Percentiles rank a stretch among this genome's conserved stretches.
phyloP scores from a whole-genome alignment of 2,888 invertebrate species.

The Drosophila planitibia region DNA sequence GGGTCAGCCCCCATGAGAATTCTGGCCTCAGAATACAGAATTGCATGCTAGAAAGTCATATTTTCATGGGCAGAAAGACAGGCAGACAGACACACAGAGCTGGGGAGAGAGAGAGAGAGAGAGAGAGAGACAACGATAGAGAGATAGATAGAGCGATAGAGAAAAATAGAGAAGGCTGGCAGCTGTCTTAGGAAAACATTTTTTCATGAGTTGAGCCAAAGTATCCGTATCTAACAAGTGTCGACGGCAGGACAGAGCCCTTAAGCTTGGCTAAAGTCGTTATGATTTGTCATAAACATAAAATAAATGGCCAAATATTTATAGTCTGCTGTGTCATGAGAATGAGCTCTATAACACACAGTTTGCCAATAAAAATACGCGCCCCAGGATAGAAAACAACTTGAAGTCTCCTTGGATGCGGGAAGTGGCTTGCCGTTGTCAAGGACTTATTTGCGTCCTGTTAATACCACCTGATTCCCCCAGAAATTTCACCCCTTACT shows the following conservation, averaged over 20 bases:
- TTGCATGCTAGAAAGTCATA: conserved; percentile 71
- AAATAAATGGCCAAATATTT: conserved; percentile 81
- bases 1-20: conserved; percentile 4
- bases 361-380: conserved; percentile 53
- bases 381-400: conserved; percentile 47
- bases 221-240: conserved; percentile 75
- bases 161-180: conserved; percentile 9
- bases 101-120: neutral
- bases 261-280: conserved; percentile 76
- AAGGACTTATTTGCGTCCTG: conserved; percentile 9
- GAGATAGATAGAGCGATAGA: neutral
- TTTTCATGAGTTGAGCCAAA: conserved; percentile 55
- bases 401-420: conserved; percentile 46
- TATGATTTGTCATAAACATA: conserved; percentile 81
- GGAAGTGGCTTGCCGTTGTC: conserved; percentile 38
- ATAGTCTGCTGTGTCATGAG: conserved; percentile 68
- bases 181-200: conserved; percentile 59
- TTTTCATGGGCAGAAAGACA: conserved; percentile 54
- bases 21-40: conserved; percentile 27
- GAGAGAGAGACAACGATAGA: neutral
- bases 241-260: conserved; percentile 68
- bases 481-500: conserved; percentile 44
- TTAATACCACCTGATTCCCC: neutral
- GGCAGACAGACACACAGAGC: conserved; percentile 16
- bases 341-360: conserved; percentile 24